Evolutionary conservation across 2,888 invertebrate species (phyloP).

Genomic region (Loripinus fragilis): DNA sequence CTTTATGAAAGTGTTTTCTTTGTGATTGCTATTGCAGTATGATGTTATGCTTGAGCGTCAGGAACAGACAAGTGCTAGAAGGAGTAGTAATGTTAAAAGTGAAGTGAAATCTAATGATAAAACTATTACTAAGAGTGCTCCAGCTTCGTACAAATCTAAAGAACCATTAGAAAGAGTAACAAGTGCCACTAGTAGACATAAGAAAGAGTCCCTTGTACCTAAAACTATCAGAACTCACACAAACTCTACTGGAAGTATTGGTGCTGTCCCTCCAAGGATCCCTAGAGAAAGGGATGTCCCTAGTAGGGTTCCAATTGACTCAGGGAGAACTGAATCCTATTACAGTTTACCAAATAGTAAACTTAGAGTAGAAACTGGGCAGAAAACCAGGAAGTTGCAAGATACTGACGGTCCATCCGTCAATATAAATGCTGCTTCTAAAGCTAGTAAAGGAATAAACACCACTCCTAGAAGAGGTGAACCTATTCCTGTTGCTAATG

Average conservation of each 20-base stretch:
- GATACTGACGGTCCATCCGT: neutral
- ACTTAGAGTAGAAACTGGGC: neutral
- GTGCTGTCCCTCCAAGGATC: neutral
- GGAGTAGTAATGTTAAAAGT: slow-evolving; percentile 1
- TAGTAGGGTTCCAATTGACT: neutral
- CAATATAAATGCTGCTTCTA: neutral
- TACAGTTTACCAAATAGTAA: slow-evolving; percentile 3
- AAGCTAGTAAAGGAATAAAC: neutral
- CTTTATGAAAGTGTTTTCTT: neutral
- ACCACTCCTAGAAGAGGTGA: neutral
- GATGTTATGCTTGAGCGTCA: slow-evolving; percentile 42
- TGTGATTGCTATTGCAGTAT: slow-evolving; percentile 43
- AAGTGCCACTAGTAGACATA: slow-evolving; percentile 24
- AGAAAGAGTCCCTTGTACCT: slow-evolving; percentile 21
- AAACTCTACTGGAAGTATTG: slow-evolving; percentile 4
- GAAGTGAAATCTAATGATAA: slow-evolving; percentile 27
- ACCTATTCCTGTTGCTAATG: slow-evolving; percentile 5
- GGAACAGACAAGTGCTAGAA: slow-evolving; percentile 9
- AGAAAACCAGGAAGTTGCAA: neutral
- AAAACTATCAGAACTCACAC: slow-evolving; percentile 11
- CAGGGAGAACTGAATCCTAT: neutral
- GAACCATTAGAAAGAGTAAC: slow-evolving; percentile 20
- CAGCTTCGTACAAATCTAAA: slow-evolving; percentile 18
- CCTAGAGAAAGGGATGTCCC: neutral
- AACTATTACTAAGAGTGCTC: slow-evolving; percentile 15